Evolutionary conservation across 2,113 vertebrate species (phyloP), one percentile per base, ranked within the genome.

Genomic region (Anas platyrhynchos): DNA sequence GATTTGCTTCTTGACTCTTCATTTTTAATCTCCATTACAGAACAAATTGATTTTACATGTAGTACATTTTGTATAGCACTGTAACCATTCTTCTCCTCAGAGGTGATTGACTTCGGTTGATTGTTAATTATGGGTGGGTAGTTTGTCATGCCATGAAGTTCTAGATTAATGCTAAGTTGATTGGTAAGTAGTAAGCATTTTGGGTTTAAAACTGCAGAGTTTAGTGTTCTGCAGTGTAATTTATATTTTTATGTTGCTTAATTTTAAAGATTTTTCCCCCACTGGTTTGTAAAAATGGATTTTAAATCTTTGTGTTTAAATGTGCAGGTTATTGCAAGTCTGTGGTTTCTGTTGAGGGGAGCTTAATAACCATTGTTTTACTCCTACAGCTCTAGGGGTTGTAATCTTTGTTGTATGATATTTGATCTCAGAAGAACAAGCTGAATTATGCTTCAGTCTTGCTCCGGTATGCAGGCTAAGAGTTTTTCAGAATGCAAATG

Each of bases 151-250:
- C 43, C 54, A 1, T 91, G 48, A 73, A 66, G 26, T 84, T 93
- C 62, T 91, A 73, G 46, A 46, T 94, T 91, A 86, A 63, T 77
- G 34, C 59, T 78, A 27, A 31, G 17, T 50, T 38, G 20, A 80
- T 62, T 3, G n/a, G 83, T 93, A 94, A 95, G 81, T 94, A 92
- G 62, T 27, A 44, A 66, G 46, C n/a, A n/a, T 77, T 90, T 88
- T 62, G 22, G 23, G 73, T 91, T 93, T 36, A 38, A 26, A 91
- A 91, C 54, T 46, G 66, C 48, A 66, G 69, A 74, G 84, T 29
- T 61, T 59, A 83, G 62, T 50, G 11, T 41, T 84, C 25, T 59
- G 36, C 20, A 50, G 23, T 76, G 18, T 76, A 38, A 66, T 66
- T 88, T 65, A 6, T 58, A 36, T 58, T 86, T 75, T 69, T 56